A percentile compares a stretch with the other conserved stretches of the same genome.
These are phyloP conservation scores for Dendropsophus ebraccatus DNA, from an alignment of 2,113 vertebrate species.

Conservation along the genomic window DNA sequence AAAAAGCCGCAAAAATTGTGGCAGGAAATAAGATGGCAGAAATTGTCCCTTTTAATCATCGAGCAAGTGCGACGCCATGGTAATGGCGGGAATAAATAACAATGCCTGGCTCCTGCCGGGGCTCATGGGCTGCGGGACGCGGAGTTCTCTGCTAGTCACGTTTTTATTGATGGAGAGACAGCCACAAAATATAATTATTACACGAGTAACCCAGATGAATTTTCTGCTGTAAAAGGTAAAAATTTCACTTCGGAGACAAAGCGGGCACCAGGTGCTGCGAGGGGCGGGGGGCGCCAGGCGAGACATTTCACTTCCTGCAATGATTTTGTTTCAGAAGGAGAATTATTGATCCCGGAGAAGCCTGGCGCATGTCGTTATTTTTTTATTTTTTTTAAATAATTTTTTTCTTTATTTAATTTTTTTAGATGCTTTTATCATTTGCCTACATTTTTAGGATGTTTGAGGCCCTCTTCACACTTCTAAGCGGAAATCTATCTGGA, in stretches of 20 bases:
- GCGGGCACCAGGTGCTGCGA: not conserved
- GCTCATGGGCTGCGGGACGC: not conserved
- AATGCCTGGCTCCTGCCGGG: too few relatives aligned
- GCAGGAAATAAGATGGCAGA: constrained; percentile 20
- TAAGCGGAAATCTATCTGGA: too few relatives aligned
- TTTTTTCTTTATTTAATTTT: too few relatives aligned
- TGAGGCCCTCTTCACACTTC: too few relatives aligned
- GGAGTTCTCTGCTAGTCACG: not conserved
- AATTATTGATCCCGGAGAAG: too few relatives aligned
- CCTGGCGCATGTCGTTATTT: too few relatives aligned
- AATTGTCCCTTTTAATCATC: constrained; percentile 7
- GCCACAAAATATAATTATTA: constrained; percentile 20
- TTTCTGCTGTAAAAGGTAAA: not conserved
- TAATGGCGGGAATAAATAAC: not conserved
- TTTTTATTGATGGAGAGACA: constrained; percentile 24
- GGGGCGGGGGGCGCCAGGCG: too few relatives aligned
- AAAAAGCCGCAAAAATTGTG: not conserved
- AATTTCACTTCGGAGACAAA: too few relatives aligned
- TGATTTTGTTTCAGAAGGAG: not conserved
- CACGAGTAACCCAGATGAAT: not conserved
- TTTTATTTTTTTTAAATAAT: too few relatives aligned
- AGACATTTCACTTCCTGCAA: too few relatives aligned
- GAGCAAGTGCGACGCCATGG: not conserved
- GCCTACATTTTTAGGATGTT: too few relatives aligned
- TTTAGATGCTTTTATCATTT: too few relatives aligned